Conservation (phyloP, 2,888 invertebrate species). For the Campoplex nolae region DNA sequence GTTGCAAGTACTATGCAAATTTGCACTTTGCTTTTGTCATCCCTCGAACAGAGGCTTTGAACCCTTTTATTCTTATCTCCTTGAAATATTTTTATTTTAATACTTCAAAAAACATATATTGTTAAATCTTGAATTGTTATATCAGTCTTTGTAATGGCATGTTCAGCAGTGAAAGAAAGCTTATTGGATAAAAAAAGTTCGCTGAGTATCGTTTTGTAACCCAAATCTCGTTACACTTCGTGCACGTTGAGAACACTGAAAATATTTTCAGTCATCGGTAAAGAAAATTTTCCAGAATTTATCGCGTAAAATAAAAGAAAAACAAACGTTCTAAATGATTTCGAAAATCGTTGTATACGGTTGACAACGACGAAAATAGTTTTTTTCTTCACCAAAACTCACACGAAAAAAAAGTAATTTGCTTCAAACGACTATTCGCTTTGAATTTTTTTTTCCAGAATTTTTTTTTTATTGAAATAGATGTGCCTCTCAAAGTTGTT, state of each 20-base stretch:
- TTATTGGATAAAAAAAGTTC: conserved; percentile 67
- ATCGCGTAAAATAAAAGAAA: not conserved
- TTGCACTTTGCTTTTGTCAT: conserved; percentile 40
- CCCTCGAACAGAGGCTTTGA: conserved; percentile 10
- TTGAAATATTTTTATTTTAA: not conserved
- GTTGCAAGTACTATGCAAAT: conserved; percentile 49
- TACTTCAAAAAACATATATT: not conserved
- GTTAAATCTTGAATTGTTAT: not conserved
- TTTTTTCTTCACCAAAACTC: not conserved
- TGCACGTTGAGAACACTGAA: not conserved
- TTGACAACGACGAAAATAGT: not conserved
- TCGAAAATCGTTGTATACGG: not conserved
- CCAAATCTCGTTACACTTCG: not conserved
- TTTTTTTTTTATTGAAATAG: conserved; percentile 26
- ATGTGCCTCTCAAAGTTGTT: conserved; percentile 19
- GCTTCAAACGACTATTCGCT: not conserved
- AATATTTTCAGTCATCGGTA: not conserved
- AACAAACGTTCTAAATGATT: not conserved
- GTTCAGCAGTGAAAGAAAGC: conserved; percentile 70
- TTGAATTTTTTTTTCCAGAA: not conserved
- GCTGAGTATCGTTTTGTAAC: not conserved
- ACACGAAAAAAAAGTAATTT: too few relatives aligned
- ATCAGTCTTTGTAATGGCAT: conserved; percentile 19
- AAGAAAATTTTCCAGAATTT: not conserved
- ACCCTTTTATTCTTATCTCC: not conserved